Conservation (phyloP, 1,140 invertebrate genomes). For the Cydia pomonella region DNA sequence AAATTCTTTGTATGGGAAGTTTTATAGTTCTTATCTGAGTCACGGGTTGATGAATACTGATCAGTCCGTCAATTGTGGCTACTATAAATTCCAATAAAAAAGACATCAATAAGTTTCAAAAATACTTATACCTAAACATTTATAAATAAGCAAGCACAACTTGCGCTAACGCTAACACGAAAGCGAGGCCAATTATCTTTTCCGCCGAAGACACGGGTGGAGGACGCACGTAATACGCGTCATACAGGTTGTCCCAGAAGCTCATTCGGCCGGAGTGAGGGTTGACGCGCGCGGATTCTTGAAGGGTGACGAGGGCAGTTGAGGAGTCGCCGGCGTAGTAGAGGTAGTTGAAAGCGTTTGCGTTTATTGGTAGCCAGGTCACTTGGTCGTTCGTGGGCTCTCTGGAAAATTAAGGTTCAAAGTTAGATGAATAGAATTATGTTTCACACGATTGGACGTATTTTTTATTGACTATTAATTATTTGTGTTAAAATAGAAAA, state of each 20-base stretch:
- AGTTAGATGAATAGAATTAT: too few species aligned
- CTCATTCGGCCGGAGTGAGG: constrained; percentile 49
- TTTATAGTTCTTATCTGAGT: too few species aligned
- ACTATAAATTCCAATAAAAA: too few species aligned
- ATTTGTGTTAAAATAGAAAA: too few species aligned
- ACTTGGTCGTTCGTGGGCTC: neutral
- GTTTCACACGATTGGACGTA: too few species aligned
- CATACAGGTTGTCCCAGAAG: constrained; percentile 54
- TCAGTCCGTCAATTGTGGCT: too few species aligned
- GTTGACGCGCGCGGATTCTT: constrained; percentile 43
- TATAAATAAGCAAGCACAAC: neutral
- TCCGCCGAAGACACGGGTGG: constrained; percentile 45
- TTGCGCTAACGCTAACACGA: constrained; percentile 17
- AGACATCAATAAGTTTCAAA: neutral
- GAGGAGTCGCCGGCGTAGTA: constrained; percentile 21
- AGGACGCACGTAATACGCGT: constrained; percentile 47
- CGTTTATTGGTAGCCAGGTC: constrained; percentile 31
- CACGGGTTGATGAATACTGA: too few species aligned
- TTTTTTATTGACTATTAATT: too few species aligned
- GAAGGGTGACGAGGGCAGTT: neutral
- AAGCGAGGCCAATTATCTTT: constrained; percentile 34
- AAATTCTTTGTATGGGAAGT: too few species aligned
- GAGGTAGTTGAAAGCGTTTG: constrained; percentile 14
- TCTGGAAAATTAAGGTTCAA: neutral
- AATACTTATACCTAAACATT: neutral